phyloP scores from a whole-genome alignment of 2,888 invertebrate species.

The Lymantria monacha region DNA sequence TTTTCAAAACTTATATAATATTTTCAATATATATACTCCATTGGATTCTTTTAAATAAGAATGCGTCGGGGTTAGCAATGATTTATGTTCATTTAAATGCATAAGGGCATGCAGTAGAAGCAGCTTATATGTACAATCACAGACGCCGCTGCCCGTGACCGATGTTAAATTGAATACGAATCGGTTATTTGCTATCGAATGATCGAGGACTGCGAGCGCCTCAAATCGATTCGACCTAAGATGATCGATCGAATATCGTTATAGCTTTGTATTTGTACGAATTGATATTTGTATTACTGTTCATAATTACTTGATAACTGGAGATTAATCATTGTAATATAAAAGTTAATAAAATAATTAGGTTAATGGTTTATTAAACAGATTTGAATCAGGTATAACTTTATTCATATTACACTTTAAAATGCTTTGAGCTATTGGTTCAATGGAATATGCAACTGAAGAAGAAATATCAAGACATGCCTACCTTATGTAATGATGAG shows the following conservation, averaged over 20 bases:
- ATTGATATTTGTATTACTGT: too few species aligned
- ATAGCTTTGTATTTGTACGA: not conserved
- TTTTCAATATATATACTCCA: constrained; percentile 15
- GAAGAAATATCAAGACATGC: too few species aligned
- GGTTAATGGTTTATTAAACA: too few species aligned
- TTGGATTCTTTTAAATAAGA: constrained; percentile 24
- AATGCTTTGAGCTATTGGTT: too few species aligned
- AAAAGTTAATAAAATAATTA: too few species aligned
- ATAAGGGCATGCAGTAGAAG: constrained; percentile 44
- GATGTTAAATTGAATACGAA: constrained; percentile 69
- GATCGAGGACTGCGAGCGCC: constrained; percentile 47
- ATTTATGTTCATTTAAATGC: constrained; percentile 66
- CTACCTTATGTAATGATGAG: too few species aligned
- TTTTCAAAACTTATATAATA: constrained; percentile 11
- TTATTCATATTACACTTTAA: too few species aligned
- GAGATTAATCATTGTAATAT: too few species aligned
- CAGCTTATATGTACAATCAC: constrained; percentile 47
- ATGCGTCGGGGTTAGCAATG: constrained; percentile 36
- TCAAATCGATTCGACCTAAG: constrained; percentile 56
- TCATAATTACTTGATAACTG: too few species aligned
- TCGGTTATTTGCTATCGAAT: constrained; percentile 58
- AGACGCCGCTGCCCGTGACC: constrained; percentile 58
- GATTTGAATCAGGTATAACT: too few species aligned
- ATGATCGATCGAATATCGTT: constrained; percentile 44
- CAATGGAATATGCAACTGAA: too few species aligned